Evolutionary conservation across 2,888 invertebrate species (phyloP).

Genomic region (Synergus laeviventris): DNA sequence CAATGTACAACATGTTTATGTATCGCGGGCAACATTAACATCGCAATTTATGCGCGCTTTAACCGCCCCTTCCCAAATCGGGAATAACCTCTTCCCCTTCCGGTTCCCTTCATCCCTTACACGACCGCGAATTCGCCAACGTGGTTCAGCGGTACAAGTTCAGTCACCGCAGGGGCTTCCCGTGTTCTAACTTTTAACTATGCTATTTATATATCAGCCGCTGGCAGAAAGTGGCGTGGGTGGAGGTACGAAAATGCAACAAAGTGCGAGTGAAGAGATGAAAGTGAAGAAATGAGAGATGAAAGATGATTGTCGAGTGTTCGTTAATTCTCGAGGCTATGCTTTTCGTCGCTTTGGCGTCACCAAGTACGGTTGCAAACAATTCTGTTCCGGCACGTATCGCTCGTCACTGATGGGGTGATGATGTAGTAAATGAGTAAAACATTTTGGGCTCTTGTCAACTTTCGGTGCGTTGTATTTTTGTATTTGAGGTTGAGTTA

Average conservation of each 20-base stretch:
- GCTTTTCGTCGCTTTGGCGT: conserved; percentile 19
- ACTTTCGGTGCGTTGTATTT: conserved; percentile 9
- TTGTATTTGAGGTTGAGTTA: neutral
- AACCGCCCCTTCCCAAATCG: conserved; percentile 56
- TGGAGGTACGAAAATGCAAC: conserved; percentile 27
- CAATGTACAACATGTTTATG: conserved; percentile 73
- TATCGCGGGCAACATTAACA: conserved; percentile 72
- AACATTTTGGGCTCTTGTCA: neutral
- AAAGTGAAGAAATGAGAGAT: conserved; percentile 14
- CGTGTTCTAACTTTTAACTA: conserved; percentile 42
- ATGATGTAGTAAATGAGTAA: conserved; percentile 8
- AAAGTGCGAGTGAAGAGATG: conserved; percentile 14
- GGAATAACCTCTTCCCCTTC: conserved; percentile 8
- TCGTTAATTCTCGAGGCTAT: conserved; percentile 17
- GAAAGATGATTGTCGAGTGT: conserved; percentile 4
- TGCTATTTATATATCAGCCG: conserved; percentile 50
- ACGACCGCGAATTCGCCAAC: conserved; percentile 70
- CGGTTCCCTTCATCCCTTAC: conserved; percentile 45
- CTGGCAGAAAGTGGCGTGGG: conserved; percentile 35
- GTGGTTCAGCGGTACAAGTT: conserved; percentile 66
- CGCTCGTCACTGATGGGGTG: conserved; percentile 26
- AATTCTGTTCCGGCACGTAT: conserved; percentile 25
- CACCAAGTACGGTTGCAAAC: conserved; percentile 15
- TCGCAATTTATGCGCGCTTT: conserved; percentile 73
- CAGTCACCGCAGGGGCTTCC: conserved; percentile 62